Evolutionary conservation across 2,888 invertebrate species (phyloP), one percentile per base, ranked within the genome.

Genomic region (Ophraella communa): DNA sequence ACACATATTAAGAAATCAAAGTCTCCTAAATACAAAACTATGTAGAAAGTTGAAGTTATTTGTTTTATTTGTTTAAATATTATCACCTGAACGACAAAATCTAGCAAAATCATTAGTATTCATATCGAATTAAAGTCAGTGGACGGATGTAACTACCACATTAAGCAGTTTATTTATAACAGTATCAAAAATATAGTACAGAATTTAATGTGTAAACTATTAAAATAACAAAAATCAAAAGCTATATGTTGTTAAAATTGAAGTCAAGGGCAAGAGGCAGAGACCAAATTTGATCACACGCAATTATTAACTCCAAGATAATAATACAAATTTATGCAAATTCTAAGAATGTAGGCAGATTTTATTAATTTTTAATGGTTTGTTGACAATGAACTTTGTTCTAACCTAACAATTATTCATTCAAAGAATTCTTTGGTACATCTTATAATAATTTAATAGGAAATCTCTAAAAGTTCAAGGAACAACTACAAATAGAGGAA

Each of bases 141-240:
- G 58, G 35, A 57, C 66, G 68, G 68, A 68, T 65, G 64, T 68
- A 68, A n/a, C n/a, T n/a, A n/a, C n/a, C 66, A 60, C 62, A 65
- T 68, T 56, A 39, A 14, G 17, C 30, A 47, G 66, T 65, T 60
- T 64, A 49, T 53, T 45, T 53, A 56, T 68, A 68, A 68, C 66
- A 49, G 68, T 66, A 35, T 42, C 3, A 35, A 20, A 35, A 42
- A 45, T 33, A 30, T 58, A 44, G 57, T 62, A 45, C 49, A 58
- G 62, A 65, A 62, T 62, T 24, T 56, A 65, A 33, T 52, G 27
- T 44, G 35, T 8, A 8, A 17, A 30, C 21, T 24, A 51, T 24
- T 27, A 10, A 27, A 27, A 27, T n/a, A 23, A 35, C 21, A 14
- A 54, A 39, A 54, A 27, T 47, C 21, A 7, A 24, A 23, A 47